Evolutionary conservation across 2,797 vertebrate species (phyloP), one percentile per base, ranked within the genome.

Genomic region (Orestias chungarensis): DNA sequence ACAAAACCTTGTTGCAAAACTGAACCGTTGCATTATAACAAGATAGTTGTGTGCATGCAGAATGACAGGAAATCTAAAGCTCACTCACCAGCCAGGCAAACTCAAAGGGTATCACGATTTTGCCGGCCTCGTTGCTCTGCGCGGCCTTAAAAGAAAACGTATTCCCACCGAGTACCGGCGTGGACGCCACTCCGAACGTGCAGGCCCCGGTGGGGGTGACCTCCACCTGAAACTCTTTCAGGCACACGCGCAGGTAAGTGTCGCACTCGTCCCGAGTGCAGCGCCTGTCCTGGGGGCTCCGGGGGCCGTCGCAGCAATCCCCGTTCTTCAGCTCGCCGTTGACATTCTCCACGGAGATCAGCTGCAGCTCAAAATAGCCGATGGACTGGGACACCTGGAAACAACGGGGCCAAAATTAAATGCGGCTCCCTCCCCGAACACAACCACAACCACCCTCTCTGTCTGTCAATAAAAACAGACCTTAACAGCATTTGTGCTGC

Each of bases 331-430:
- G 79, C 94, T 99, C 96, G 42, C 98, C 98, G 93, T 97, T 97
- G 64, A 93, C 92, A 90, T 99, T 99, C 94, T 96, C 94, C 92
- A 99, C 95, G 47, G 95, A 95, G 92, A 96, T 96, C 94, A 99
- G 93, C 96, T 96, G 97, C 93, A 99, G 95, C 96, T 99, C 97
- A 90, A 99, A 99, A 95, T 96, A 97, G 94, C 98, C 98, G 83
- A 95, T 95, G 84, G 95, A 96, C 91, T 94, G 94, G 93, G 95
- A 96, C 95, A 95, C 96, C 98, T 99, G 92, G 92, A 95, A 94
- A 95, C 83, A 90, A 84, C 71, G 75, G 15, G 54, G 70, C 43
- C 20, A 54, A 43, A 77, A 66, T 33, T 29, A 31, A 68, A 69
- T 20, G 55, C 70, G 49, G n/a, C n/a, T 5, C 25, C 14, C 27